Conservation (phyloP, 2,113 vertebrate species). For the Amia ocellicauda region DNA sequence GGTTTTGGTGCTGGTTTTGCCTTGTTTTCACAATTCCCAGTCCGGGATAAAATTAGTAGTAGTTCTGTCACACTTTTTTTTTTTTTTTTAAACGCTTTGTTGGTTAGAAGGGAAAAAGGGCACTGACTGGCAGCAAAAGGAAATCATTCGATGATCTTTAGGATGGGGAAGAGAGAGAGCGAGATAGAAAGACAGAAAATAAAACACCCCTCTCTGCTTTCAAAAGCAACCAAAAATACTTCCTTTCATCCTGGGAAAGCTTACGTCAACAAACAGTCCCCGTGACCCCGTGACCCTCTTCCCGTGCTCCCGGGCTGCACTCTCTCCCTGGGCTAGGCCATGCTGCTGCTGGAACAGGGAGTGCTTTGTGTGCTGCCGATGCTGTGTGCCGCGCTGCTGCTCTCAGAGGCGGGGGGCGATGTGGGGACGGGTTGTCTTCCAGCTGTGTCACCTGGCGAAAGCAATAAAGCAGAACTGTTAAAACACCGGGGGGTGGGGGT, state of each 20-base stretch:
- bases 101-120: constrained; percentile 32
- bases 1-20: constrained; percentile 5
- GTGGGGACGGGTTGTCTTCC: constrained; percentile 76
- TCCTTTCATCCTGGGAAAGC: constrained; percentile 37
- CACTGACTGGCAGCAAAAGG: constrained; percentile 42
- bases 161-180: neutral
- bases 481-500: neutral
- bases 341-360: constrained; percentile 91
- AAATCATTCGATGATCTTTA: constrained; percentile 41
- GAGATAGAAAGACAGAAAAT: neutral
- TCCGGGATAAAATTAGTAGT: constrained; percentile 60
- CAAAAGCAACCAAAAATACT: constrained; percentile 31
- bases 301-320: constrained; percentile 13
- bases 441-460: constrained; percentile 65
- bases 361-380: constrained; percentile 95
- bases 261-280: constrained; percentile 30
- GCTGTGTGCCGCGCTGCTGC: constrained; percentile 91
- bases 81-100: constrained; percentile 3
- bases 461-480: constrained; percentile 8
- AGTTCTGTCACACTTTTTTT: constrained; percentile 53
- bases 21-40: constrained; percentile 46
- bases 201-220: constrained; percentile 34
- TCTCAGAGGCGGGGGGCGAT: constrained; percentile 76
- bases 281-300: constrained; percentile 33
- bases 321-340: constrained; percentile 60